phyloP scores from a whole-genome alignment of 2,888 invertebrate genomes.

The Lobophora halterata region DNA sequence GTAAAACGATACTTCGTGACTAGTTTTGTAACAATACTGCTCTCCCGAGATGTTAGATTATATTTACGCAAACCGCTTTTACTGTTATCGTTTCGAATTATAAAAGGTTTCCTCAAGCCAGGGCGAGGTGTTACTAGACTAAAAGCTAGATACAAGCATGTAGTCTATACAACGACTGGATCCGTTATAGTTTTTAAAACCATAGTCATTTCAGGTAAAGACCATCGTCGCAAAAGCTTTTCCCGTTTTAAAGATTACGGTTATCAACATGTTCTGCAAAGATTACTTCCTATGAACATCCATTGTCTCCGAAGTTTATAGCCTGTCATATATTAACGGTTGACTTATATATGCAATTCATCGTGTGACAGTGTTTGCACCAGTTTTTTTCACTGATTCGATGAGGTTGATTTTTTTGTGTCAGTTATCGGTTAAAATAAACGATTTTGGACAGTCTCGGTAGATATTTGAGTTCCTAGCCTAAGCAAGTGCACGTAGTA shows the following conservation, averaged over 20 bases:
- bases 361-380: conserved; percentile 49
- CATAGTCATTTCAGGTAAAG: conserved; percentile 34
- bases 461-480: conserved; percentile 24
- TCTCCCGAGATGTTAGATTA: no score
- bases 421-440: conserved; percentile 39
- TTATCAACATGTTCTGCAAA: conserved; percentile 42
- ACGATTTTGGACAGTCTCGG: conserved; percentile 33
- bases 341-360: conserved; percentile 53
- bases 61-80: no score
- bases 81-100: no score
- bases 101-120: no score
- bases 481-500: no score
- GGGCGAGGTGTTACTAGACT: conserved; percentile 14
- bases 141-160: conserved; percentile 46
- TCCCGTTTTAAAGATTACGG: conserved; percentile 68
- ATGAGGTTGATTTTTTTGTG: conserved; percentile 47
- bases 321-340: conserved; percentile 53
- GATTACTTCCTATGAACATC: conserved; percentile 46
- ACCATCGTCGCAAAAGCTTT: conserved; percentile 44
- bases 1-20: not conserved
- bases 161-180: conserved; percentile 28
- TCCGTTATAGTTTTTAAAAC: conserved; percentile 44
- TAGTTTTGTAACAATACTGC: conserved; percentile 1
- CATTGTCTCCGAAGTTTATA: conserved; percentile 53
- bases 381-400: conserved; percentile 43